Conservation (phyloP, 1,140 invertebrate genomes). For the Trachelipus rathkii region DNA sequence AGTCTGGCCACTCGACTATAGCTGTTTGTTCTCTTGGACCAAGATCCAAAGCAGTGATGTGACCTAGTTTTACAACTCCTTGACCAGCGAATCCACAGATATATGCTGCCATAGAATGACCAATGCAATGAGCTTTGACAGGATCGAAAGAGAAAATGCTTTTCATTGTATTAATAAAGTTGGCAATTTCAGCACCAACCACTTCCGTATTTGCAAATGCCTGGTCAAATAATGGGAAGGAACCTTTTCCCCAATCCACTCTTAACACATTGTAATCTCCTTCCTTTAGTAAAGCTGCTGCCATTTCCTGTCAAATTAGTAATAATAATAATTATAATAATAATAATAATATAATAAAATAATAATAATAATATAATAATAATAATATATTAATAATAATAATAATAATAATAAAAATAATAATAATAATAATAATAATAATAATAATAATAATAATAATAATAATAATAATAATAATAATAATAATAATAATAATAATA, state of each 20-base stretch:
- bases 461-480: too few species aligned
- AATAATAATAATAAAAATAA: too few species aligned
- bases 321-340: too few species aligned
- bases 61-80: slow-evolving; percentile 63
- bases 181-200: slow-evolving; percentile 74
- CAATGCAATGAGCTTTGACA: slow-evolving; percentile 71
- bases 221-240: slow-evolving; percentile 50
- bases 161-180: slow-evolving; percentile 67
- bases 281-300: slow-evolving; percentile 28
- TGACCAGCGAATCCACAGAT: slow-evolving; percentile 62
- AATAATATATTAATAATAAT: too few species aligned
- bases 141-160: slow-evolving; percentile 58
- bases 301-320: slow-evolving; percentile 41
- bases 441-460: too few species aligned
- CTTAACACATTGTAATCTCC: slow-evolving; percentile 45
- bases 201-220: slow-evolving; percentile 57
- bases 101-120: slow-evolving; percentile 78
- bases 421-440: too few species aligned
- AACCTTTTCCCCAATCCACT: slow-evolving; percentile 46
- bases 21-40: slow-evolving; percentile 60
- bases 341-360: too few species aligned
- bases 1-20: slow-evolving; percentile 77
- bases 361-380: too few species aligned
- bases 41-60: slow-evolving; percentile 63
- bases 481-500: too few species aligned